phyloP scores from a whole-genome alignment of 2,888 invertebrate genomes.

The Belgica antarctica region DNA sequence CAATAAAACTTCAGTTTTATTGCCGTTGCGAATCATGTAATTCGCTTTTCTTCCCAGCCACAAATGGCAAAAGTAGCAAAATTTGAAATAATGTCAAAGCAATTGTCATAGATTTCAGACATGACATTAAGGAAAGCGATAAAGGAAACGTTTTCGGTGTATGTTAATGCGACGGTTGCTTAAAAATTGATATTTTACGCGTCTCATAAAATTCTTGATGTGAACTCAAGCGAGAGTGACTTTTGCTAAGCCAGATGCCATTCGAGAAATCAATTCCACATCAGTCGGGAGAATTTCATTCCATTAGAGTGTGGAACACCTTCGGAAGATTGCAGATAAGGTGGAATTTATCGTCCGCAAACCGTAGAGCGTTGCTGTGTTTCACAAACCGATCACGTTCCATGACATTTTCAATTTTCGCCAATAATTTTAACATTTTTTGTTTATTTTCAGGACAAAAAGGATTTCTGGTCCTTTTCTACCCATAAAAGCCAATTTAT shows the following conservation, averaged over 20 bases:
- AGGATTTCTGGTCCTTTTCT: neutral
- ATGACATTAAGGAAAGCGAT: conserved; percentile 32
- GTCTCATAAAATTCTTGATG: neutral
- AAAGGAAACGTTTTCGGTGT: conserved; percentile 24
- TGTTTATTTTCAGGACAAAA: neutral
- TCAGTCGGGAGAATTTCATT: neutral
- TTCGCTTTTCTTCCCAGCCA: neutral
- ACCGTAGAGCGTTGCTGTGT: neutral
- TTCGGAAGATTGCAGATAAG: conserved; percentile 1
- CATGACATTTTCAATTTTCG: conserved; percentile 44
- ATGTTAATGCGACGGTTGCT: neutral
- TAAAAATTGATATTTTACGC: neutral
- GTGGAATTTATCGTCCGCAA: neutral
- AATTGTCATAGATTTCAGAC: conserved; percentile 40
- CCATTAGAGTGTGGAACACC: neutral
- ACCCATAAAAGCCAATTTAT: conserved; percentile 31
- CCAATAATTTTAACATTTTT: conserved; percentile 39
- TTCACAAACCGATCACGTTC: conserved; percentile 38
- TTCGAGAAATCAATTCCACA: conserved; percentile 25
- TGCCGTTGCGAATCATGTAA: conserved; percentile 35
- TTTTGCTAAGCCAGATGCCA: conserved; percentile 11
- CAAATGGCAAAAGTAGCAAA: neutral
- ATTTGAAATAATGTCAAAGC: conserved; percentile 38
- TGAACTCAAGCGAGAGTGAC: neutral
- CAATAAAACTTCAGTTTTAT: conserved; percentile 40